Base-by-base conservation (phyloP, 1,140 invertebrate genomes). In the Archegozetes longisetosus region DNA sequence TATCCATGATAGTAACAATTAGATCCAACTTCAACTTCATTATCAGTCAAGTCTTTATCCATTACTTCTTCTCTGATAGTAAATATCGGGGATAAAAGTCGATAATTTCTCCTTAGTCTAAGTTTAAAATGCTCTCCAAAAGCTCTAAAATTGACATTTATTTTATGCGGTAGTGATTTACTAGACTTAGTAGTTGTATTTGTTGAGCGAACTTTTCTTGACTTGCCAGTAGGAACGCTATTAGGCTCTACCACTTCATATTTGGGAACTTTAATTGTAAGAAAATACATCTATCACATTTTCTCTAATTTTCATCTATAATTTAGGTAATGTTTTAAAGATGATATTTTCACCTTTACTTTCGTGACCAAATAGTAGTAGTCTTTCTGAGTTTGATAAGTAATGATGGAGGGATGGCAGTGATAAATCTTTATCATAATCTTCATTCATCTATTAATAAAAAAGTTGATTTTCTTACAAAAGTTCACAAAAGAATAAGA, bases 1-100 rank as follows among this genome's bases (percentile, higher is more conserved):
- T 57, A 49, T 40, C 64, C 64, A 9, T 66, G 62, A 48, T 61
- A 66, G 27, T 64, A 64, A 32, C 64, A 66, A 59, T 62, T 51
- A 40, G 32, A 40, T 6, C 32, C 32, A 17, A 40, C 32, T 9
- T 40, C 6, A 40, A 40, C 32, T 55, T 27, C 28, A 29, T 55
- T 58, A 48, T 25, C n/a, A 40, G 46, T 49, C 17, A 17, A 14
- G 40, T 9, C n/a, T 40, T 17, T 40, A 49, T 48, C 27, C 13
- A 49, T 22, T 17, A 26, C 13, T 29, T 58, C 28, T 20, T 49
- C 32, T 26, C 47, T 47, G 14, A 58, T 27, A 23, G 55, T 50
- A 24, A 58, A 58, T 14, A 25, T 52, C 12, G 55, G 55, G 17
- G 55, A 58, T 17, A 58, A 17, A 20, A 58, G 22, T n/a, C 47